These are phyloP conservation scores for Pseudoatta argentina DNA, from an alignment of 1,140 invertebrate genomes.

Conservation along the genomic window DNA sequence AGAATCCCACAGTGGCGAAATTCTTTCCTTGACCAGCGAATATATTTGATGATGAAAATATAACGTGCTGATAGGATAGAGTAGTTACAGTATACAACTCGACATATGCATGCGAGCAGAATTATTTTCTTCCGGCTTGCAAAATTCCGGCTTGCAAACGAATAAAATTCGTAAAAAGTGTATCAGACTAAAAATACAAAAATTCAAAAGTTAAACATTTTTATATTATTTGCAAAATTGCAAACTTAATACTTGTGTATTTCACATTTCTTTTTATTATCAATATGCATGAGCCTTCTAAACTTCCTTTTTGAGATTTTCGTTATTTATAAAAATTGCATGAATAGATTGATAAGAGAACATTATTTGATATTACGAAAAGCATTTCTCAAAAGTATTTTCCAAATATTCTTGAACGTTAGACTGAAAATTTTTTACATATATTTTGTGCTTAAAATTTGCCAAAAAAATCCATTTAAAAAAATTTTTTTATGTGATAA, in stretches of 20 bases:
- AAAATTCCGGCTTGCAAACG: neutral
- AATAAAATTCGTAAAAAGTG: neutral
- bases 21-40: neutral
- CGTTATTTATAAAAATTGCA: too few relatives aligned
- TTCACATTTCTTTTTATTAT: neutral
- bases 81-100: neutral
- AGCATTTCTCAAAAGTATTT: neutral
- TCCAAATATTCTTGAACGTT: neutral
- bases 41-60: too few relatives aligned
- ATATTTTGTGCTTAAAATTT: neutral
- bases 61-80: neutral
- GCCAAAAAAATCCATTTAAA: neutral
- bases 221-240: neutral
- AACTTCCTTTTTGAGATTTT: too few relatives aligned
- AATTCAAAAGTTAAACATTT: neutral
- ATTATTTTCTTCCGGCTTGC: neutral
- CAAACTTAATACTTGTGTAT: neutral
- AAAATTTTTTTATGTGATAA: neutral
- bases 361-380: neutral
- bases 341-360: too few relatives aligned
- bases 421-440: neutral
- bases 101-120: neutral
- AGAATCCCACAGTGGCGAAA: neutral
- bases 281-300: neutral
- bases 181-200: neutral